phyloP scores from a whole-genome alignment of 2,888 invertebrate species.

The Heliconius sara region DNA sequence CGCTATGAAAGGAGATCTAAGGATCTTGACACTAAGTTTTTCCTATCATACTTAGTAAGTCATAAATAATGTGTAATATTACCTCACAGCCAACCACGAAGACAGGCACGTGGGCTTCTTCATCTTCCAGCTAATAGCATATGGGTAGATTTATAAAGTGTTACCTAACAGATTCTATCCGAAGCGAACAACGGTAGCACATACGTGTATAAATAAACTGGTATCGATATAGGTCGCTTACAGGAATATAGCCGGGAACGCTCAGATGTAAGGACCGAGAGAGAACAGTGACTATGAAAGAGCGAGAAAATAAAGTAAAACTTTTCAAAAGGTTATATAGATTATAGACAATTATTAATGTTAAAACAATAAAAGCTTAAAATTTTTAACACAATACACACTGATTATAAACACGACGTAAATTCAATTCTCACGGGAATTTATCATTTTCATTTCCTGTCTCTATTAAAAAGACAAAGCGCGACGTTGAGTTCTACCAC shows the following conservation, averaged over 20 bases:
- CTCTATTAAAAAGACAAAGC: too few relatives aligned
- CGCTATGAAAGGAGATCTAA: background rate
- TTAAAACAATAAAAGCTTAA: background rate
- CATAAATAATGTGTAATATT: too few relatives aligned
- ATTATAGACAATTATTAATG: background rate
- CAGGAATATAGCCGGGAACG: slow-evolving; percentile 23
- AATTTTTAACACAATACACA: too few relatives aligned
- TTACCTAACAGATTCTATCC: slow-evolving; percentile 4
- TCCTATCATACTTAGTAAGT: background rate
- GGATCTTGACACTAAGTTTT: background rate
- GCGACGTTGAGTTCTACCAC: too few relatives aligned
- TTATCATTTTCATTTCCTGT: too few relatives aligned
- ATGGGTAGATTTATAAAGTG: background rate
- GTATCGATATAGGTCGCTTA: slow-evolving; percentile 28
- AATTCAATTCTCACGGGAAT: too few relatives aligned
- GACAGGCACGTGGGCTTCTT: background rate
- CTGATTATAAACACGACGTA: too few relatives aligned
- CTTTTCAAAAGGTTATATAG: background rate
- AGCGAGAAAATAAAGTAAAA: background rate
- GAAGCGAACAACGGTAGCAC: slow-evolving; percentile 4
- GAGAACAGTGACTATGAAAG: background rate
- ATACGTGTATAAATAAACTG: slow-evolving; percentile 28
- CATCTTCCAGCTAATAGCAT: background rate
- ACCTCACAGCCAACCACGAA: too few relatives aligned
- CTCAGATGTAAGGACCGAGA: slow-evolving; percentile 8